Base-by-base conservation (phyloP, 2,113 vertebrate species). In the Numida meleagris region DNA sequence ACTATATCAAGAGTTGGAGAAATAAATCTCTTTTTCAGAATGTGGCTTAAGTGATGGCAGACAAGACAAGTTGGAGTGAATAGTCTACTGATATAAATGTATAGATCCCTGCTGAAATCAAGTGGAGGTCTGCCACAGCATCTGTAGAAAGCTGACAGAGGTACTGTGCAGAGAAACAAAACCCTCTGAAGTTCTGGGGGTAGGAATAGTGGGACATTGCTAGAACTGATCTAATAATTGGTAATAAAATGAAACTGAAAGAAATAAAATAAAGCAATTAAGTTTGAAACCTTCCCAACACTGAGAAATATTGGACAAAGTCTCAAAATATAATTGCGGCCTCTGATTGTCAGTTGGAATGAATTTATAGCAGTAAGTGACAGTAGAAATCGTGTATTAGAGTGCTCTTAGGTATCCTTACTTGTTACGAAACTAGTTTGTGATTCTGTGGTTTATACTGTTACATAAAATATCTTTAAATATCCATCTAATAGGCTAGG, bases 121-220 rank as follows among this genome's bases (percentile, higher is more conserved):
- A 1, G 3, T 65, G 33, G 9, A 80, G 20, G 7, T 46, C 42
- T 74, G 34, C 9, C 43, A 23, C 1, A 27, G 5, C 27, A 25
- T 59, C 33, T 86, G 31, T 25, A 42, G 46, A 58, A 82, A 68
- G n/a, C 14, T 31, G 3, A 20, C 38, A 76, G 14, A 34, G 8
- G 8, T 81, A 23, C 11, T 0, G 1, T 53, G 17, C 38, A 55
- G 33, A 25, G 14, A 81, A 74, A 45, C 7, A 42, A 87, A 89
- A 17, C 2, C 7, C 29, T 10, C 10, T 40, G 1, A 36, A 0
- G 0, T 33, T 81, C n/a, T 77, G 50, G 71, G 19, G 15, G 18
- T 7, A 75, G 55, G 43, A 75, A 55, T 38, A 53, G 8, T 40
- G 20, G 84, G 12, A 8, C 3, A 4, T 43, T 84, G 17, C 18